Evolutionary conservation across 2,113 vertebrate genomes (phyloP), one percentile per base, ranked within the genome.

Genomic region (Rhinopomastus cyanomelas): DNA sequence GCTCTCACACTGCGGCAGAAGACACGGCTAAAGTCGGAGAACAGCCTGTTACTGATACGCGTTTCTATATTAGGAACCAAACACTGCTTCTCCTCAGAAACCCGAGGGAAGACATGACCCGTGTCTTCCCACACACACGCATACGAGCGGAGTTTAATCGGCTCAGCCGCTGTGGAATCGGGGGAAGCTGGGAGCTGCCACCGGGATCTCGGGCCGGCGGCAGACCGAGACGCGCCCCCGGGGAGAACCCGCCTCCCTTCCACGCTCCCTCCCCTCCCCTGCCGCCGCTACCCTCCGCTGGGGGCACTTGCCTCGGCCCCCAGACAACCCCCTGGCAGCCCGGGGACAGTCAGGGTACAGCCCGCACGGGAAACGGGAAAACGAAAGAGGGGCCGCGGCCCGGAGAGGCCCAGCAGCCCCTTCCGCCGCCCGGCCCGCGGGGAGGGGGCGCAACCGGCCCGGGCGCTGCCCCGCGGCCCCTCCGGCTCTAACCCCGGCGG

Each of bases 111-210:
- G 2, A 57, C 37, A 36, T 5, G 81, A 55, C 19, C 74, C 27
- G 14, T n/a, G 81, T 36, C 67, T 30, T 42, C 39, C n/a, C 67
- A 10, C 48, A 23, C 20, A 19, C 42, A 51, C 37, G 42, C 81
- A 69, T 44, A 39, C 16, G 16, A 69, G 66, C 37, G 23, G 48
- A 51, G 49, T 75, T 87, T 65, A 73, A 87, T 57, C 81, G 77
- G 74, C 87, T 93, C 68, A 81, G 42, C 56, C 13, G 57, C 64
- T 52, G 74, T 66, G 62, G 49, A 78, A 44, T 60, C 48, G 53
- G 85, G 83, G 71, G 77, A 59, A 87, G 89, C 87, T 87, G 91
- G 92, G 90, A 95, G 92, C 87, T 53, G 87, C 92, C 37, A 22
- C 81, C 34, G 22, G 73, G 57, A 66, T 59, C 49, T 29, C 52